These are phyloP conservation scores for Archips xylosteana DNA, from an alignment of 2,888 invertebrate species.

Conservation along the genomic window DNA sequence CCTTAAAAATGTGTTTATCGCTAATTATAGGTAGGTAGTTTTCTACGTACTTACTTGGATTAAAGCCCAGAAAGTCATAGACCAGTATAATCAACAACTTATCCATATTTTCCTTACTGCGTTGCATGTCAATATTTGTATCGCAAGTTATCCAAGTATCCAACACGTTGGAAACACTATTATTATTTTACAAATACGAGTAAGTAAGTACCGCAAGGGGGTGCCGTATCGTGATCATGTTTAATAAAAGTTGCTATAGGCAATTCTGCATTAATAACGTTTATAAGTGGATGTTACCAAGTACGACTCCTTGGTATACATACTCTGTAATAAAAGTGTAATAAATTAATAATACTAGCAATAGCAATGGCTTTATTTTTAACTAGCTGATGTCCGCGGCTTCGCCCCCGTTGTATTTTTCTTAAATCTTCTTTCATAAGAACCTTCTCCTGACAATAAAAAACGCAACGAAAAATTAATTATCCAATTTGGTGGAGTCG, in stretches of 20 bases:
- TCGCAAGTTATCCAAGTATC: slow-evolving; percentile 13
- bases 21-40: not conserved
- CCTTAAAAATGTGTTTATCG: not conserved
- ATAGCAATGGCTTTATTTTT: no score
- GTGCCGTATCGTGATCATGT: slow-evolving; percentile 60
- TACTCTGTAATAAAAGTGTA: not conserved
- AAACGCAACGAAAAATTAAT: no score
- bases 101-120: slow-evolving; percentile 43
- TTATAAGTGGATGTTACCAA: not conserved
- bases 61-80: not conserved
- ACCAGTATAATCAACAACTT: not conserved
- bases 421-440: no score
- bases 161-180: slow-evolving; percentile 32
- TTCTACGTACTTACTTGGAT: not conserved
- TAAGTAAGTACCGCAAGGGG: slow-evolving; percentile 52
- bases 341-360: no score
- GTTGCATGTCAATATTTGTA: slow-evolving; percentile 56
- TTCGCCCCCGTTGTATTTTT: no score
- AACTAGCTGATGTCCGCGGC: no score
- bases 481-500: no score
- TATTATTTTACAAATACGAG: slow-evolving; percentile 31
- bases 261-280: slow-evolving; percentile 39
- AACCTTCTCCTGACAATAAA: no score
- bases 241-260: slow-evolving; percentile 65
- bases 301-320: not conserved